Evolutionary conservation across 1,140 invertebrate genomes (phyloP), one percentile per base, ranked within the genome.

Genomic region (Brachionus plicatilis): DNA sequence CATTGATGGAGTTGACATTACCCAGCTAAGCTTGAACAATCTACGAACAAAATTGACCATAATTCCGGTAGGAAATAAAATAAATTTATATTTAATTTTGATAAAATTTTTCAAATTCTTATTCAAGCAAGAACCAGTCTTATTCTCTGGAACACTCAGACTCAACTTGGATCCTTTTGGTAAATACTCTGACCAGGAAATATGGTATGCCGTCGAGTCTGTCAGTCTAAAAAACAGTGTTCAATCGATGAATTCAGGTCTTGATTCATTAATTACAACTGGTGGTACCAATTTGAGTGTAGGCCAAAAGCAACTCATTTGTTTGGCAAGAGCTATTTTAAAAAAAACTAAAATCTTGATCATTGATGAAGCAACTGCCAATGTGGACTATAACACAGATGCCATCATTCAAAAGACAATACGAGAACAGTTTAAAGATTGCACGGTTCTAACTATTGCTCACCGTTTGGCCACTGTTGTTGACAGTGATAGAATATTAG

Each of bases 381-480:
- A 88, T 60, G 87, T 89, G 7, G 88, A 89, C 85, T 83, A 88
- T 50, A 87, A 87, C 82, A 89, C 88, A 8, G 95, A 96, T 89
- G 94, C 96, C 89, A 92, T 96, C 41, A 96, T 96, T 87, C 94
- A 96, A 90, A 92, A 92, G 90, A 96, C 95, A 0, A 96, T 97
- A 87, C 91, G 94, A 29, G 91, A 92, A 50, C 94, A 96, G 88
- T 97, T 98, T 88, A 92, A 92, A 86, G 92, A 94, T 85, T 95
- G 94, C 88, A 97, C 96, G 20, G 93, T 97, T 70, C 91, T 97
- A 41, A 97, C 96, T 0, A 97, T 98, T 88, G 96, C 96, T 66
- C 96, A 97, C 90, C 92, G 96, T 41, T 92, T 97, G 70, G 96
- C 97, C 88, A 97, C 95, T 45, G 96, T 97, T 84, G 92, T 97